Conservation (phyloP, 37 sponge, comb jelly and placozoan species). For the Diacarnus erythraeanus region DNA sequence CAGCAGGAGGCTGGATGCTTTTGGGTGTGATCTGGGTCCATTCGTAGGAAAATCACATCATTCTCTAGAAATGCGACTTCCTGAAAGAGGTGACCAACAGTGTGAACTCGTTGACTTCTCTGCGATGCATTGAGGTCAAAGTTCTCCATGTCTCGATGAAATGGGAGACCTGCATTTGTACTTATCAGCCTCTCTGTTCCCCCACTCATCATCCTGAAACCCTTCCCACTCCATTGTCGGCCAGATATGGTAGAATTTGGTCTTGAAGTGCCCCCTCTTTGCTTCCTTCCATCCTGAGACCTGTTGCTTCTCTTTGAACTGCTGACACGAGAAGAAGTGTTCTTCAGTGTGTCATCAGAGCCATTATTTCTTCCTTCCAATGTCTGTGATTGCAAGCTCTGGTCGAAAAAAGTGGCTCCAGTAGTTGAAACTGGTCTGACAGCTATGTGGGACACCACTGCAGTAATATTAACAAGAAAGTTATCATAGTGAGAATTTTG, state of each 20-base stretch:
- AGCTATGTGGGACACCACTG: slow-evolving; percentile 26
- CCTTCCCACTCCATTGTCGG: slow-evolving; percentile 1
- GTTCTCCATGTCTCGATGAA: slow-evolving; percentile 11
- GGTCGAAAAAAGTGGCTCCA: neutral
- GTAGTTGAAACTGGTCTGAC: slow-evolving; percentile 19
- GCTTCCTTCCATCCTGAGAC: neutral
- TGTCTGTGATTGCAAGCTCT: neutral
- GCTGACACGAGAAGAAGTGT: neutral
- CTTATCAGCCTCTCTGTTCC: neutral
- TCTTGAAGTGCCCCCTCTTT: neutral
- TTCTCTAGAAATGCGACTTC: neutral
- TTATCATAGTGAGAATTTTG: neutral
- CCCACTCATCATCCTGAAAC: neutral
- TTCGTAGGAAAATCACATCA: slow-evolving; percentile 9
- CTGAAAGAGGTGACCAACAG: neutral
- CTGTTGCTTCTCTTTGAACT: slow-evolving; percentile 5
- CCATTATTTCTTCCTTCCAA: neutral
- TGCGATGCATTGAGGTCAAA: slow-evolving; percentile 9
- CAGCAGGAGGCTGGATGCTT: slow-evolving; percentile 12
- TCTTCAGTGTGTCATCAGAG: slow-evolving; percentile 27
- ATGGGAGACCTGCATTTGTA: slow-evolving; percentile 19
- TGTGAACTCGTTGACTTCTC: neutral
- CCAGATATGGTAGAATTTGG: neutral
- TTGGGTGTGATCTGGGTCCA: neutral
- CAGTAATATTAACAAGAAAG: neutral